phyloP scores from a whole-genome alignment of 2,888 invertebrate species.

The Platynereis dumerilii region DNA sequence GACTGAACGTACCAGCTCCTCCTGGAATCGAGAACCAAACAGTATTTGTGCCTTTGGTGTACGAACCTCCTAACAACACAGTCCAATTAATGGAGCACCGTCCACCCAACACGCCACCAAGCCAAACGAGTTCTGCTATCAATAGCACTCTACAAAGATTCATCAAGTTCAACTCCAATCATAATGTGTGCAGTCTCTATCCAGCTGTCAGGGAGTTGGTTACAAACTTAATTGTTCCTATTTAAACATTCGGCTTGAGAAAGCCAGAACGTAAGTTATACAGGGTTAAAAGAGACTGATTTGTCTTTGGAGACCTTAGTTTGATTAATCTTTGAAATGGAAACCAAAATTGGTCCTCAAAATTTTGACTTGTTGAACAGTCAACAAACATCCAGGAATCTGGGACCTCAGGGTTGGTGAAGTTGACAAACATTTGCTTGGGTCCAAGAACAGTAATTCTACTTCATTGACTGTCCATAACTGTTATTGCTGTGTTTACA shows the following conservation, averaged over 20 bases:
- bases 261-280: too few species aligned
- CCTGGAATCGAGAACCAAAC: conserved; percentile 72
- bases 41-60: conserved; percentile 85
- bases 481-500: too few species aligned
- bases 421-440: too few species aligned
- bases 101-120: conserved; percentile 65
- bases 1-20: conserved; percentile 67
- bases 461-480: too few species aligned
- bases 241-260: conserved; percentile 8
- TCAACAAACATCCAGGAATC: too few species aligned
- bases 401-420: too few species aligned
- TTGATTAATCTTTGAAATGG: too few species aligned
- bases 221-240: conserved; percentile 79
- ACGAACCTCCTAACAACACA: conserved; percentile 84
- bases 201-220: conserved; percentile 89
- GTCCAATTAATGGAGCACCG: conserved; percentile 84
- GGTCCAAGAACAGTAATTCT: too few species aligned
- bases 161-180: conserved; percentile 55
- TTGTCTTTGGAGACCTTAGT: too few species aligned
- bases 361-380: too few species aligned
- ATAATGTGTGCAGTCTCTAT: conserved; percentile 83
- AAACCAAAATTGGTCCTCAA: too few species aligned
- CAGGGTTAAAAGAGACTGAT: too few species aligned
- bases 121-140: conserved; percentile 39
- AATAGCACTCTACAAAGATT: conserved; percentile 57